Conservation (phyloP, 2,113 vertebrate species). For the Centropus bengalensis region DNA sequence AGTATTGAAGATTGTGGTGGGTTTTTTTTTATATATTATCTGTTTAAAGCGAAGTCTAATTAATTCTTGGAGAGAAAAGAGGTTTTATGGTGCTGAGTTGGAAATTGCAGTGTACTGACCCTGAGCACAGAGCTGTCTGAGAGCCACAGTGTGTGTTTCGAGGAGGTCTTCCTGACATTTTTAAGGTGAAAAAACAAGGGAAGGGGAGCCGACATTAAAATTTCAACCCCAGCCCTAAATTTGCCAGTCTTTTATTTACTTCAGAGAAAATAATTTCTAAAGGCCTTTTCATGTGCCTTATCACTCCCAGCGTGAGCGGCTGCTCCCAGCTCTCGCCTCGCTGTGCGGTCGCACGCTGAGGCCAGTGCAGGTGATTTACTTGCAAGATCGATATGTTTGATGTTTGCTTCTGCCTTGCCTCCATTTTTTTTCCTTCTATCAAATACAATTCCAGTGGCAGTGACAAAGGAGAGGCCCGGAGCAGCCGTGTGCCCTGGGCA, state of each 20-base stretch:
- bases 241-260: background rate
- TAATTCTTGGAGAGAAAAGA: constrained; percentile 42
- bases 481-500: background rate
- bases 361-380: constrained; percentile 53
- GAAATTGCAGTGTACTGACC: background rate
- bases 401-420: constrained; percentile 62
- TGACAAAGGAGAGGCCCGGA: constrained; percentile 9
- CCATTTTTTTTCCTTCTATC: constrained; percentile 33
- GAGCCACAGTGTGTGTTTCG: background rate
- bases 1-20: background rate
- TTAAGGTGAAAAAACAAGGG: constrained; percentile 16
- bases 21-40: background rate
- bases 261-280: constrained; percentile 17
- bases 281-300: constrained; percentile 38
- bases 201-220: background rate
- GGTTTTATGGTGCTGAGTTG: constrained; percentile 10
- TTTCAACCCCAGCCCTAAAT: background rate
- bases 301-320: background rate
- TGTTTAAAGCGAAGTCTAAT: constrained; percentile 28
- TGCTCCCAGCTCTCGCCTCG: constrained; percentile 1
- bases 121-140: constrained; percentile 10
- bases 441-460: constrained; percentile 19
- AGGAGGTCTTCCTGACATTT: constrained; percentile 10
- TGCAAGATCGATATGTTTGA: constrained; percentile 63
- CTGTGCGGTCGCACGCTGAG: background rate